phyloP scores from a whole-genome alignment of 2,888 invertebrate genomes.

The Thymelicus acteon region DNA sequence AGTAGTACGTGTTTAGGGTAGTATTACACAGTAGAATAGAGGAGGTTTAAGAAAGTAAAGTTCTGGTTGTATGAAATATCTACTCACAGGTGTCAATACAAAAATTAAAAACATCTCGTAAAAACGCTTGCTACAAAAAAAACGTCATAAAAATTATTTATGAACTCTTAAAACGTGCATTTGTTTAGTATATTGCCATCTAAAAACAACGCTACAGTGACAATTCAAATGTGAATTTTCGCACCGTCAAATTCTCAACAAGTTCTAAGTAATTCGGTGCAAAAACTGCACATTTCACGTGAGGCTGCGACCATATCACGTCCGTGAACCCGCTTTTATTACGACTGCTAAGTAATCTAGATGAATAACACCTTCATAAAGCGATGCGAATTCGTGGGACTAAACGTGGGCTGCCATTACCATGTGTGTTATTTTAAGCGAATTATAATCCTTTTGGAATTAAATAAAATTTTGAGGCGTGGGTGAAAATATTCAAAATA shows the following conservation, averaged over 20 bases:
- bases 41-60: too few species aligned
- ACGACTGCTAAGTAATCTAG: slow-evolving; percentile 72
- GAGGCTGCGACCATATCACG: slow-evolving; percentile 59
- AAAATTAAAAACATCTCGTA: slow-evolving; percentile 15
- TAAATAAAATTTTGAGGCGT: slow-evolving; percentile 70
- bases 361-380: slow-evolving; percentile 75
- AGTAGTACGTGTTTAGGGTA: too few species aligned
- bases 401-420: slow-evolving; percentile 68
- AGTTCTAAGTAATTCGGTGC: slow-evolving; percentile 71
- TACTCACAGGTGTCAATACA: slow-evolving; percentile 31
- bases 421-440: slow-evolving; percentile 61
- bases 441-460: slow-evolving; percentile 65
- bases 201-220: slow-evolving; percentile 64
- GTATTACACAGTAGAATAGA: too few species aligned
- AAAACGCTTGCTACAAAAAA: slow-evolving; percentile 21
- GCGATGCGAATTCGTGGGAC: slow-evolving; percentile 64
- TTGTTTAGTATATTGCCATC: slow-evolving; percentile 69
- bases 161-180: slow-evolving; percentile 65
- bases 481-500: slow-evolving; percentile 69
- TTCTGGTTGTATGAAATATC: slow-evolving; percentile 10
- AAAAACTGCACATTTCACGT: slow-evolving; percentile 78
- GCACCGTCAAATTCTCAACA: slow-evolving; percentile 62
- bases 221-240: slow-evolving; percentile 72
- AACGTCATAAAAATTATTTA: slow-evolving; percentile 53
- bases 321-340: slow-evolving; percentile 74